Evolutionary conservation across 2,888 invertebrate species (phyloP).

Genomic region (Cantharis rufa): DNA sequence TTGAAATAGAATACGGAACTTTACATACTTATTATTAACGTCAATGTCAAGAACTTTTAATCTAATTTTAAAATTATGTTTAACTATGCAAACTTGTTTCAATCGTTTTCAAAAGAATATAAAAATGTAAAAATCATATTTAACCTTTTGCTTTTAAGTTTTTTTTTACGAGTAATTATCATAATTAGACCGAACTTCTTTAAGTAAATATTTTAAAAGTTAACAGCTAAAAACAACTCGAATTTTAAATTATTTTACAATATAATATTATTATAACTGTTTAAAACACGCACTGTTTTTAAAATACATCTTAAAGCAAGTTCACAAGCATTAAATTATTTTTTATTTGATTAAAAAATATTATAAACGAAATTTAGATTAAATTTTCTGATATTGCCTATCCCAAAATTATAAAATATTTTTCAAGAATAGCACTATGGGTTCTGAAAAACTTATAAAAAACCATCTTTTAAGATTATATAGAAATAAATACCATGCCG

Average conservation of each 20-base stretch:
- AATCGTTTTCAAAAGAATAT: neutral
- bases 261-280: too few species aligned
- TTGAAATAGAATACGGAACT: neutral
- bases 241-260: neutral
- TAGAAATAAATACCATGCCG: too few species aligned
- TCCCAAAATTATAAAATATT: too few species aligned
- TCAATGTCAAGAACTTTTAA: neutral
- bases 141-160: neutral
- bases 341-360: too few species aligned
- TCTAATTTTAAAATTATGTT: neutral
- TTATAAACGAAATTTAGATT: too few species aligned
- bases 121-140: neutral
- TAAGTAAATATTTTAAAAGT: neutral
- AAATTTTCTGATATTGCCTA: too few species aligned
- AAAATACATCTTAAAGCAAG: too few species aligned
- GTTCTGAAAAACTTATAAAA: too few species aligned
- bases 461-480: too few species aligned
- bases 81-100: neutral
- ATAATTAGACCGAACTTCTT: neutral
- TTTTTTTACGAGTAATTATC: neutral
- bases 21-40: neutral
- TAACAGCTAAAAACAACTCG: neutral
- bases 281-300: too few species aligned
- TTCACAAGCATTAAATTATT: too few species aligned
- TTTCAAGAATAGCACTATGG: too few species aligned